Conservation (phyloP, 2,797 vertebrate species). For the Semotilus atromaculatus region DNA sequence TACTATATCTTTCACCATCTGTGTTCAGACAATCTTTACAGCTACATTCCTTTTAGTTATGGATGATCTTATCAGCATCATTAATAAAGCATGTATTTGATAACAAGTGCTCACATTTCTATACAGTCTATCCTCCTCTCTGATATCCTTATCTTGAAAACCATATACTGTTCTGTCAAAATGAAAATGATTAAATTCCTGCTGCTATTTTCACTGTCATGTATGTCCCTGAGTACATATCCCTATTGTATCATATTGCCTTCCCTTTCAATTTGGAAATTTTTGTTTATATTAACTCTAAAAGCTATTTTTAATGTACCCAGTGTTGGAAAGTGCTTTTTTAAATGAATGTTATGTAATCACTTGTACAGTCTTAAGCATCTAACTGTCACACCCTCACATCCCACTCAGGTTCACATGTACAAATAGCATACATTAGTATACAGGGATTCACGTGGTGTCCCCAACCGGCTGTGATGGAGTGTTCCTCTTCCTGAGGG, state of each 20-base stretch:
- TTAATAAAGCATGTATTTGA: constrained; percentile 9
- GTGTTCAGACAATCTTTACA: not conserved
- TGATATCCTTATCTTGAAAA: constrained; percentile 25
- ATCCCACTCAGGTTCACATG: constrained; percentile 5
- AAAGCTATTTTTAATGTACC: not conserved
- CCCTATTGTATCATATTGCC: constrained; percentile 29
- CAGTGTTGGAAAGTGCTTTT: not conserved
- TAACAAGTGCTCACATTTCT: not conserved
- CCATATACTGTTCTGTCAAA: constrained; percentile 19
- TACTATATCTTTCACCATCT: constrained; percentile 18
- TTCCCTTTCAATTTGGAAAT: constrained; percentile 36
- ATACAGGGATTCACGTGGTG: not conserved
- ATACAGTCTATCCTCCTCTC: not conserved
- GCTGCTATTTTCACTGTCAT: constrained; percentile 18
- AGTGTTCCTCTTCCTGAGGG: constrained; percentile 69
- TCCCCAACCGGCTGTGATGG: constrained; percentile 44
- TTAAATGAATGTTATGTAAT: not conserved
- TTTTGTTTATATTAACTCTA: not conserved
- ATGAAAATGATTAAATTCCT: constrained; percentile 31
- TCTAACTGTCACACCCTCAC: not conserved
- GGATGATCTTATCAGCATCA: constrained; percentile 19
- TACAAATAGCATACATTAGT: not conserved
- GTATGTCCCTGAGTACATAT: constrained; percentile 27
- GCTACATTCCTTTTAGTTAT: not conserved
- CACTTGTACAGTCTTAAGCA: not conserved